phyloP scores from a whole-genome alignment of 64 coral and sea anemone genomes.

The Platygyra sinensis region DNA sequence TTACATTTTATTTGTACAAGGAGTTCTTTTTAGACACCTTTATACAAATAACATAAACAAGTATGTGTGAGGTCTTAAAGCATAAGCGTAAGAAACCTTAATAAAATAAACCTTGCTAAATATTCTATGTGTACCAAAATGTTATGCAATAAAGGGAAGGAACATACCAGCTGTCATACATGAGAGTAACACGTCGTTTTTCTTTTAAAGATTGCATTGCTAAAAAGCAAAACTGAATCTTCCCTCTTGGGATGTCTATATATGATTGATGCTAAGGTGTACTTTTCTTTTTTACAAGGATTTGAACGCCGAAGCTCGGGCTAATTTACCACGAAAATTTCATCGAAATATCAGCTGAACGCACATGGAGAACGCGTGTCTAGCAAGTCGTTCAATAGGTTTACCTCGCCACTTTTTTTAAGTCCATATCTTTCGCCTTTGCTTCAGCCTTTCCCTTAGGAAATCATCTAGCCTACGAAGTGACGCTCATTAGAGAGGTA shows the following conservation, averaged over 20 bases:
- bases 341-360: neutral
- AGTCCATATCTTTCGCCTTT: neutral
- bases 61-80: too few relatives aligned
- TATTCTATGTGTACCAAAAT: too few relatives aligned
- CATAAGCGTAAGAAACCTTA: too few relatives aligned
- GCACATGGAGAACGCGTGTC: constrained; percentile 10
- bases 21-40: too few relatives aligned
- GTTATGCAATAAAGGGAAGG: too few relatives aligned
- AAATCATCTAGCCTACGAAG: neutral
- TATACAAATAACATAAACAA: too few relatives aligned
- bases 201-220: too few relatives aligned
- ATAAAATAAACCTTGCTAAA: too few relatives aligned
- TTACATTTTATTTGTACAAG: too few relatives aligned
- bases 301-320: neutral
- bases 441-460: neutral
- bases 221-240: too few relatives aligned
- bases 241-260: neutral
- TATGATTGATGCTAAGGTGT: neutral
- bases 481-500: neutral
- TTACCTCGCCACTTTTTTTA: neutral
- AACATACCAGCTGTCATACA: too few relatives aligned
- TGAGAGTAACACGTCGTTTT: too few relatives aligned
- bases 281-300: neutral
- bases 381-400: neutral
- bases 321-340: neutral